Conservation (phyloP, 2,888 invertebrate genomes). For the Drosophila diplacantha region DNA sequence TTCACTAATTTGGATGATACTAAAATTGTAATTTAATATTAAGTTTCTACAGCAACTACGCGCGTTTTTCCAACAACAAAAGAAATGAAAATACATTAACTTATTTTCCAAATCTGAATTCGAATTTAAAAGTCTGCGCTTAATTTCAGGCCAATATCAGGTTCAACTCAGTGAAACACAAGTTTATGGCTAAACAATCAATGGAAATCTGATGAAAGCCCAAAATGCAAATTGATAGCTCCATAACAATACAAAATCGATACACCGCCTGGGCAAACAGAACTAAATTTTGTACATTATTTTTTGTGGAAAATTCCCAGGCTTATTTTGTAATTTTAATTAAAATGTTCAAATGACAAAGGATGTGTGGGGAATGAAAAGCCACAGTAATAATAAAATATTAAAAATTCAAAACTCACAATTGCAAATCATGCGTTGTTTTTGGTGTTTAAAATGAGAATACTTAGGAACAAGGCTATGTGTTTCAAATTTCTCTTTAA, state of each 20-base stretch:
- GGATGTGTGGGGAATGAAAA: neutral
- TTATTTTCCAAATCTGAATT: no score
- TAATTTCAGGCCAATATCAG: no score
- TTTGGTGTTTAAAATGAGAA: constrained; percentile 2
- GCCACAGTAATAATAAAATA: constrained; percentile 10
- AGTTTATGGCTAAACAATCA: neutral
- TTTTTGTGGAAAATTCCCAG: constrained; percentile 9
- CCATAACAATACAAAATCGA: constrained; percentile 19
- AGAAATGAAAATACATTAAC: no score
- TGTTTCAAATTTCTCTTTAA: constrained; percentile 6
- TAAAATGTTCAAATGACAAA: constrained; percentile 12
- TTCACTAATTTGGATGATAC: neutral
- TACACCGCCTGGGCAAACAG: neutral
- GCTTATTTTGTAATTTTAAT: constrained; percentile 38
- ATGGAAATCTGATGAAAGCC: neutral
- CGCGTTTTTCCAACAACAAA: no score
- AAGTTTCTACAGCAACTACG: no score
- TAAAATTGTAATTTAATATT: constrained; percentile 1
- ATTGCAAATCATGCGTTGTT: constrained; percentile 14
- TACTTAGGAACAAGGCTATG: neutral
- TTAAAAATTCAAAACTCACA: constrained; percentile 30
- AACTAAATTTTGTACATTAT: constrained; percentile 18
- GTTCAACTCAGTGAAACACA: neutral
- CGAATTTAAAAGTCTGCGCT: no score
- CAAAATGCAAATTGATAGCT: constrained; percentile 20